phyloP scores from a whole-genome alignment of 2,888 invertebrate species.

The Caenorhabditis wallacei region DNA sequence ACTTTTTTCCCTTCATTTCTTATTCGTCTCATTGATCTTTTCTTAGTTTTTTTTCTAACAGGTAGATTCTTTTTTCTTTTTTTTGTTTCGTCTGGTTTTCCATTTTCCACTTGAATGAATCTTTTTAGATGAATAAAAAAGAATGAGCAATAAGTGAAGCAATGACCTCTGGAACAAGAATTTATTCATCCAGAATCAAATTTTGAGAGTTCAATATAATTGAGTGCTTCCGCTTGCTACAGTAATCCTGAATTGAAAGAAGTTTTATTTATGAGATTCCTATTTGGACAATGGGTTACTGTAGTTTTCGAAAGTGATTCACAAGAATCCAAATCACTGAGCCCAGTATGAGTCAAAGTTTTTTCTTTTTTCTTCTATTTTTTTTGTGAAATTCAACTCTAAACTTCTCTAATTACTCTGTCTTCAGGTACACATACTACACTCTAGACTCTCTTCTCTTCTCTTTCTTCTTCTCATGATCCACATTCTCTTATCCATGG shows the following conservation, averaged over 20 bases:
- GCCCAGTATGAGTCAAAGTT: conserved; percentile 51
- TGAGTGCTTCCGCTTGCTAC: background rate
- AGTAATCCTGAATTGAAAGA: background rate
- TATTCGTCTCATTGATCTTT: conserved; percentile 22
- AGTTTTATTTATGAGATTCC: background rate
- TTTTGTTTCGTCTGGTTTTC: conserved; percentile 24
- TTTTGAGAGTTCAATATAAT: background rate
- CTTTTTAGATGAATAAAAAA: conserved; percentile 22
- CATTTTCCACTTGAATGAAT: conserved; percentile 50
- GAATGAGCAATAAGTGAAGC: conserved; percentile 46
- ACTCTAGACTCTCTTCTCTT: background rate
- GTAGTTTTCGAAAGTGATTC: background rate
- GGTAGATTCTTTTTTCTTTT: conserved; percentile 15
- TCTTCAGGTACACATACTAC: conserved; percentile 1
- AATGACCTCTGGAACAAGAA: conserved; percentile 31
- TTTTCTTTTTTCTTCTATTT: conserved; percentile 1
- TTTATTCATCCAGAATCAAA: conserved; percentile 3
- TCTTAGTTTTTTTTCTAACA: conserved; percentile 19
- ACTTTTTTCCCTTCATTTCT: conserved; percentile 19
- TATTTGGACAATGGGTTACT: background rate
- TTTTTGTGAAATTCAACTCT: conserved; percentile 23
- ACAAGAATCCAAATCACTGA: background rate
- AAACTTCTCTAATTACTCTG: conserved; percentile 42
- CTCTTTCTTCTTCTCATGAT: conserved; percentile 8
- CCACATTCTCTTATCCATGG: conserved; percentile 38